Conservation (phyloP, 2,888 invertebrate genomes). For the Melinopterus prodromus region DNA sequence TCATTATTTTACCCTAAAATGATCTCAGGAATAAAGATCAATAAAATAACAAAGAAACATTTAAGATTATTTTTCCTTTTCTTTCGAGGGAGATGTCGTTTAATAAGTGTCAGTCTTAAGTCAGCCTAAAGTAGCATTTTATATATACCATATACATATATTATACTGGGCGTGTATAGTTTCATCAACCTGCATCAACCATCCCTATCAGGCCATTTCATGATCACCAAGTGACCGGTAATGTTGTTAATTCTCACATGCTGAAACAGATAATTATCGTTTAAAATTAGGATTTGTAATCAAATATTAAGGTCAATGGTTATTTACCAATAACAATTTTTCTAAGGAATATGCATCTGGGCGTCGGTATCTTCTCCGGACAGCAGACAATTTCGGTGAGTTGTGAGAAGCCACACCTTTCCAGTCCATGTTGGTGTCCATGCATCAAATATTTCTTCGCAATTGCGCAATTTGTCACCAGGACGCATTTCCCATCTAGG, state of each 20-base stretch:
- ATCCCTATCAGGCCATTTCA: too few species aligned
- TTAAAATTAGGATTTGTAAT: background rate
- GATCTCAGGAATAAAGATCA: too few species aligned
- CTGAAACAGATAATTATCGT: conserved; percentile 44
- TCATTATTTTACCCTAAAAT: too few species aligned
- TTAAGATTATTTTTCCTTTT: too few species aligned
- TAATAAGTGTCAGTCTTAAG: too few species aligned
- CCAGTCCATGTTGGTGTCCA: conserved; percentile 36
- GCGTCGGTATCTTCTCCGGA: conserved; percentile 29
- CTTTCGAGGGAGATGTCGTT: too few species aligned
- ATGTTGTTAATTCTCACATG: conserved; percentile 53
- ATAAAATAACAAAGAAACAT: too few species aligned
- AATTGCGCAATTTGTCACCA: conserved; percentile 20
- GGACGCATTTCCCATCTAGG: conserved; percentile 9
- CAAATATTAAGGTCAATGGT: background rate
- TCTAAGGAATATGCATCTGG: conserved; percentile 10
- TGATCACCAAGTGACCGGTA: conserved; percentile 41
- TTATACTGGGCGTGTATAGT: too few species aligned
- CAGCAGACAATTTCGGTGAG: conserved; percentile 53
- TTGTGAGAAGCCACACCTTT: conserved; percentile 50
- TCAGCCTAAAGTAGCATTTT: too few species aligned
- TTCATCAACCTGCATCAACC: too few species aligned
- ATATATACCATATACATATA: too few species aligned
- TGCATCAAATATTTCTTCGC: background rate
- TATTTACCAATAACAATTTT: conserved; percentile 18